Base-by-base conservation (phyloP, 2,113 vertebrate genomes). In the Heterocephalus glaber region DNA sequence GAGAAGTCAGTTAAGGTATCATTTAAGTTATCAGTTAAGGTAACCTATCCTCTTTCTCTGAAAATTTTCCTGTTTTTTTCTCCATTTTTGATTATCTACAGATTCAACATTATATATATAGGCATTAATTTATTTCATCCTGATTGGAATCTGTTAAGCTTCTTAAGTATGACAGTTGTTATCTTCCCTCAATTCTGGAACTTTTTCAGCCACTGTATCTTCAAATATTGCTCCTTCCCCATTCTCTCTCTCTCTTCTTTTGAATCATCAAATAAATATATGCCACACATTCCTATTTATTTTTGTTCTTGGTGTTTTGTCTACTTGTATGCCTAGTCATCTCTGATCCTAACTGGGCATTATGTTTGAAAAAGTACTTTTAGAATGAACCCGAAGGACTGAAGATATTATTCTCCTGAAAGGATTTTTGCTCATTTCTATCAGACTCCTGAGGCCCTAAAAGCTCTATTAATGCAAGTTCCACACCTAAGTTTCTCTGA, bases 281-380 rank as follows among this genome's bases (percentile, higher is more conserved):
- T 60, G 16, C 16, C 35, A 58, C 9, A 65, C 20, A 41, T 66
- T 88, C 44, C 9, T 65, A 35, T 11, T 86, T 35, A 63, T 44
- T 72, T 86, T 61, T 60, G 6, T 26, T 52, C 16, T 7, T 87
- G 60, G 54, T 70, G 20, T 79, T 30, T 66, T 68, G 44, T 63
- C 63, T 77, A 79, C 44, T 70, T 61, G 60, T 14, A 74, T 19
- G 7, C 22, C 44, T 83, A 16, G 14, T 61, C 44, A 70, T 28
- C 72, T 95, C 63, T 91, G 38, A 70, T 72, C 20, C 35, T 52
- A 33, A 6, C 28, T 81, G 56, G n/a, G 20, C n/a, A 63, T 8
- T 81, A 14, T 38, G 61, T 82, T 35, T 91, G 89, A 95, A 95
- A 85, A 80, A 41, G 30, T 47, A 90, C 76, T 76, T 77, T 16